These are phyloP conservation scores for Butorides virescens DNA, from an alignment of 2,113 vertebrate genomes.

Conservation along the genomic window DNA sequence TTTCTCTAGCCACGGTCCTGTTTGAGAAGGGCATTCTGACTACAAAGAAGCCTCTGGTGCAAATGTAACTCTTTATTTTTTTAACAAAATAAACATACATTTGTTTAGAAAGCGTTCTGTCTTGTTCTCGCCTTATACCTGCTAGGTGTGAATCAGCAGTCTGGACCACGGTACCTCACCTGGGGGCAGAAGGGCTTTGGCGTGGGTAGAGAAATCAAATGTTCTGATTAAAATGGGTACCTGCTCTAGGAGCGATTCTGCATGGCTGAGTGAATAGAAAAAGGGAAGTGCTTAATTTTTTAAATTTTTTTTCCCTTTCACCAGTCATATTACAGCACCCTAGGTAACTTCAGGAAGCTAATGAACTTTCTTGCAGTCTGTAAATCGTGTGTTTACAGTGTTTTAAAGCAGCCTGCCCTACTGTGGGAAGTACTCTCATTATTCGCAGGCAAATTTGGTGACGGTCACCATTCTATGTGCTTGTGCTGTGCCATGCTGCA, in stretches of 20 bases:
- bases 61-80: not conserved
- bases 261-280: not conserved
- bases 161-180: not conserved
- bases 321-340: not conserved
- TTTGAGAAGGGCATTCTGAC: constrained; percentile 81
- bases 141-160: not conserved
- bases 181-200: not conserved
- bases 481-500: rapidly evolving
- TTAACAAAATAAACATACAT: constrained; percentile 16
- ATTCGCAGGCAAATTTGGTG: not conserved
- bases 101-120: not conserved
- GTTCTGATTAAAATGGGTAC: not conserved
- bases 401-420: not conserved
- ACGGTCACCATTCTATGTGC: not conserved
- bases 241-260: not conserved
- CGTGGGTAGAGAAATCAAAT: not conserved
- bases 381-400: not conserved
- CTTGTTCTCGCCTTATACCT: not conserved
- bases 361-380: not conserved
- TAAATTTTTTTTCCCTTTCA: not conserved
- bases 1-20: constrained; percentile 73
- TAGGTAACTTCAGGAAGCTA: not conserved
- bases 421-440: not conserved
- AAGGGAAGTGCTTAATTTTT: not conserved
- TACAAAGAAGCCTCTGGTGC: constrained; percentile 71